Evolutionary conservation across 2,113 vertebrate species (phyloP), one percentile per base, ranked within the genome.

Genomic region (Pantherophis guttatus): DNA sequence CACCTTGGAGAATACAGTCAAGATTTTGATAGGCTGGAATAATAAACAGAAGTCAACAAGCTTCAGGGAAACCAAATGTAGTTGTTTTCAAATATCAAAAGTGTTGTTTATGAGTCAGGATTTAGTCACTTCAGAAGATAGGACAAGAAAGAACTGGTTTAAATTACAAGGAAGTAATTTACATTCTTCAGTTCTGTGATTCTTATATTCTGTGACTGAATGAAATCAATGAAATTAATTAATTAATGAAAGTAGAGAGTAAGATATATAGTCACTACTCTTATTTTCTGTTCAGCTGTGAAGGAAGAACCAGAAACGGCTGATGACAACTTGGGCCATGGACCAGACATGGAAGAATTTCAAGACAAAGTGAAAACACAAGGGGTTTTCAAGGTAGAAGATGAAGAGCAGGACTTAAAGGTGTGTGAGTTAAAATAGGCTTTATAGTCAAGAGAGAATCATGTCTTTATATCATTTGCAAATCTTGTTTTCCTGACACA

Each of bases 401-500:
- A 98, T 92, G 97, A 97, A n/a, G 98, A 99, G 91, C 98, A 98
- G 58, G 99, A 99, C 95, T 97, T 99, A 85, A 99, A 99, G 98
- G 98, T 99, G 97, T 0, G 93, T 48, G 44, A 48, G 44, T 48
- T 48, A 48, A 48, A 48, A 48, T 48, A 48, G 44, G 44, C 44
- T 48, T 48, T 48, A 48, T 48, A 48, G 44, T 5, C 39, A 39
- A 54, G 12, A 52, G 29, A 91, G 50, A 44, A 29, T 29, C 29
- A 6, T 70, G 12, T 81, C 39, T 21, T 81, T 81, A 81, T 39
- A 81, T 21, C 6, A 81, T 81, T 39, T 81, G 33, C 86, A 75
- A 44, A 44, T 8, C 19, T 86, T 7, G 15, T 39, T 70, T 24
- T 39, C 50, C 48, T 70, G 8, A 13, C 6, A 9, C 13, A 59